Conservation (phyloP, 2,797 vertebrate genomes). For the Alcedo quadribrachys region DNA sequence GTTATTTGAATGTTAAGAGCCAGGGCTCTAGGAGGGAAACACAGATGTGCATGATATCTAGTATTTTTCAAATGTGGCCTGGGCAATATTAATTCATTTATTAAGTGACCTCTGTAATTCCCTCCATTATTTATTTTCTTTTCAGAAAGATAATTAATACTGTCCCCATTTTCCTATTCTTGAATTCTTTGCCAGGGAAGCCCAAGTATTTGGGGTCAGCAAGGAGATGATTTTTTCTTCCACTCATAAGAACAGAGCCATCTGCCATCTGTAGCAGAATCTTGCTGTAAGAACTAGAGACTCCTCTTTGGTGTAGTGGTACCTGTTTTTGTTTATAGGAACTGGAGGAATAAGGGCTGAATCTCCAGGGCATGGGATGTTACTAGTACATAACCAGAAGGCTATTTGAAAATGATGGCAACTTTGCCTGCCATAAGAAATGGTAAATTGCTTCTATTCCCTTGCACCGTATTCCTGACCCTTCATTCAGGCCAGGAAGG, state of each 20-base stretch:
- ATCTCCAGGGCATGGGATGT: not conserved
- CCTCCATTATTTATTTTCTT: not conserved
- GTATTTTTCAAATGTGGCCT: not conserved
- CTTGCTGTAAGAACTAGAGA: not conserved
- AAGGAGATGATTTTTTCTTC: not conserved
- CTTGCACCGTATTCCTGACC: not conserved
- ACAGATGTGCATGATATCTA: not conserved
- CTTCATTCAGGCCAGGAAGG: not conserved
- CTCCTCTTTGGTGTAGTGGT: not conserved
- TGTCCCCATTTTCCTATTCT: not conserved
- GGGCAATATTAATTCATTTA: not conserved
- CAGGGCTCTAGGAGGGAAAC: not conserved
- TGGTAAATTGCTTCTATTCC: accelerated
- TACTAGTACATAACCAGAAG: not conserved
- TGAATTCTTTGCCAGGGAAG: not conserved
- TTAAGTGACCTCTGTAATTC: not conserved
- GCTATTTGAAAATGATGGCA: not conserved
- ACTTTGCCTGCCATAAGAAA: not conserved
- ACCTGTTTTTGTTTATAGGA: not conserved
- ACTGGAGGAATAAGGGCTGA: not conserved
- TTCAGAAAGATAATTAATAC: not conserved
- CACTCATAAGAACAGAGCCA: not conserved
- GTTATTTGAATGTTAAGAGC: not conserved
- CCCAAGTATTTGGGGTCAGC: not conserved
- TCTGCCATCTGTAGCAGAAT: not conserved